Conservation (phyloP, 2,888 invertebrate species). For the Eledona agricola region DNA sequence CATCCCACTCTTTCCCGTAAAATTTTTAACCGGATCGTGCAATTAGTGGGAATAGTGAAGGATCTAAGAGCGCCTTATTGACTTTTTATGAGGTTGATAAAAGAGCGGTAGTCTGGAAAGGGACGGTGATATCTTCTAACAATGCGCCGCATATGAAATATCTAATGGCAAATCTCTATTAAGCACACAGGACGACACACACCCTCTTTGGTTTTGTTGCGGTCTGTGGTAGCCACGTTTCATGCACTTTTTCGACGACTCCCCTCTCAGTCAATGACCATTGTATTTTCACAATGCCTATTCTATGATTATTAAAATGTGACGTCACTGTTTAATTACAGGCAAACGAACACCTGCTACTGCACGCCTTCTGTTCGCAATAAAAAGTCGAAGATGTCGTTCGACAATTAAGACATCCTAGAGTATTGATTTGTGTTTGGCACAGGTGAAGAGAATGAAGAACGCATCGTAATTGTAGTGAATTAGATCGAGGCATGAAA, state of each 20-base stretch:
- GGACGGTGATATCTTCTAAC: constrained; percentile 49
- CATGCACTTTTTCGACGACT: constrained; percentile 41
- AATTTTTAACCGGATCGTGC: constrained; percentile 6
- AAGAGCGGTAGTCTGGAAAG: constrained; percentile 45
- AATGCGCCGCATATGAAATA: constrained; percentile 52
- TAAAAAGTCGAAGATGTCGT: constrained; percentile 7
- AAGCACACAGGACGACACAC: constrained; percentile 45
- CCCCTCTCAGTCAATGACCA: constrained; percentile 53
- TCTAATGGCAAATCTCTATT: constrained; percentile 55
- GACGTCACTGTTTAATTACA: constrained; percentile 53
- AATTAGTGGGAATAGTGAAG: constrained; percentile 33
- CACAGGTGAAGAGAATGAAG: constrained; percentile 2
- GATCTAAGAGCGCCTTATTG: constrained; percentile 43
- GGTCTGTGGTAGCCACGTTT: constrained; percentile 38
- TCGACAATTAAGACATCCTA: too few relatives aligned
- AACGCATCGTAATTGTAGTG: constrained; percentile 45
- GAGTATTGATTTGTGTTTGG: background rate
- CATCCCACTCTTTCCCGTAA: constrained; percentile 31
- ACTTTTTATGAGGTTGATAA: constrained; percentile 48
- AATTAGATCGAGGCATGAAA: constrained; percentile 47
- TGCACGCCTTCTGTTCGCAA: constrained; percentile 32
- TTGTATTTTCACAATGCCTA: constrained; percentile 59
- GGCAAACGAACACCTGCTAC: constrained; percentile 52
- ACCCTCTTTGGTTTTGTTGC: constrained; percentile 45
- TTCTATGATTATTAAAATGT: constrained; percentile 58